A percentile compares a stretch with the other conserved stretches of the same genome.
These are phyloP conservation scores for Chaetodon trifascialis DNA, from an alignment of 2,113 vertebrate genomes.

Conservation along the genomic window DNA sequence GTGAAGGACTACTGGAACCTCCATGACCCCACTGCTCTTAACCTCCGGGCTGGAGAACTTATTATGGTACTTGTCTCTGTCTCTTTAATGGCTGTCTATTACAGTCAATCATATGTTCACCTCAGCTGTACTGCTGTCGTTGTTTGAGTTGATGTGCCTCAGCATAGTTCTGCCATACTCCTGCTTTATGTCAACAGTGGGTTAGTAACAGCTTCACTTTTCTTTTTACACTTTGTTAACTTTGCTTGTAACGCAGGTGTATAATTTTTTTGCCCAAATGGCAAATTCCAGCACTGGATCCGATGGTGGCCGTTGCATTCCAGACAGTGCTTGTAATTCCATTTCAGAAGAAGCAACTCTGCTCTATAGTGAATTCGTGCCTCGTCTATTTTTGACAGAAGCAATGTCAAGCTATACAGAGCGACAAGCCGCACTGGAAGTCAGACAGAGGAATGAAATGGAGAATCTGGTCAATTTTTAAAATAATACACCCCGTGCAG, in stretches of 20 bases:
- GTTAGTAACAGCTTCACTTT: not conserved
- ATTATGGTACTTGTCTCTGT: conserved; percentile 87
- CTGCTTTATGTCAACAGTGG: not conserved
- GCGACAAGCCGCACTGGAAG: no score
- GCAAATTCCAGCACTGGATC: no score
- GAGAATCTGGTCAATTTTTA: no score
- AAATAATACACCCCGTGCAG: no score
- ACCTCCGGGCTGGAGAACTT: conserved; percentile 92
- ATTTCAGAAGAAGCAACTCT: no score
- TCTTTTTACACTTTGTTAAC: not conserved
- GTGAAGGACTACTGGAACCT: conserved; percentile 98
- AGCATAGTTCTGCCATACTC: not conserved
- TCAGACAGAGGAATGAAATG: no score
- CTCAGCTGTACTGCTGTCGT: not conserved
- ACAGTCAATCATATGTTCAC: not conserved
- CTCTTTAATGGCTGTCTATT: not conserved
- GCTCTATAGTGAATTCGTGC: no score
- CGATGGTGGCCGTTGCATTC: no score
- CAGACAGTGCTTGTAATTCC: no score
- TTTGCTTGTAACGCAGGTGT: not conserved
- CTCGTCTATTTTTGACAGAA: no score
- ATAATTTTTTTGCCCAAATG: no score
- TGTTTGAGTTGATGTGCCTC: not conserved
- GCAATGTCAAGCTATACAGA: no score
- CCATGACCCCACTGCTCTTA: conserved; percentile 95